Conservation (phyloP, 2,888 invertebrate species). For the Leptarthrus brevirostris region DNA sequence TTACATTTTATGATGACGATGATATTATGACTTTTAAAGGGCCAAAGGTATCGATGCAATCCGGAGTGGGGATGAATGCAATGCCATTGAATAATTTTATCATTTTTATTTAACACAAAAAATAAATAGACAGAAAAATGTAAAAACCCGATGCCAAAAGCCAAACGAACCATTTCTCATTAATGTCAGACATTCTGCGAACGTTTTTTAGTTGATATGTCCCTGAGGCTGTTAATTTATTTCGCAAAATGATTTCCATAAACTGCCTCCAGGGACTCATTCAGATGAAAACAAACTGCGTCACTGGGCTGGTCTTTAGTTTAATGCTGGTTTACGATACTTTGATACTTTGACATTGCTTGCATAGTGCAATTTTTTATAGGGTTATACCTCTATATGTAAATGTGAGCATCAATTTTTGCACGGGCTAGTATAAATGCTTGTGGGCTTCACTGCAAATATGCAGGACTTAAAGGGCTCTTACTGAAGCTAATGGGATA, state of each 20-base stretch:
- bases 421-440: neutral
- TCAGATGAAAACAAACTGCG: slow-evolving; percentile 52
- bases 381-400: slow-evolving; percentile 20
- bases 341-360: slow-evolving; percentile 43
- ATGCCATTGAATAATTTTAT: slow-evolving; percentile 46
- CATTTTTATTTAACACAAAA: slow-evolving; percentile 43
- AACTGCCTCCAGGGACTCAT: slow-evolving; percentile 48
- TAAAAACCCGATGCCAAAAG: slow-evolving; percentile 47
- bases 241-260: slow-evolving; percentile 65
- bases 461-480: slow-evolving; percentile 30
- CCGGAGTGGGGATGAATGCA: neutral
- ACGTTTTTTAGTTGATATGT: slow-evolving; percentile 51
- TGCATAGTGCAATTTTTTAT: slow-evolving; percentile 33
- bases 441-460: slow-evolving; percentile 21
- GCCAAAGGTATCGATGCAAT: slow-evolving; percentile 25
- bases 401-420: slow-evolving; percentile 39
- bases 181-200: slow-evolving; percentile 47
- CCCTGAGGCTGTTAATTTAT: slow-evolving; percentile 64
- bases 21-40: slow-evolving; percentile 9
- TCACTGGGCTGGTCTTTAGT: slow-evolving; percentile 48
- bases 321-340: slow-evolving; percentile 45
- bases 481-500: neutral
- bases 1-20: slow-evolving; percentile 13
- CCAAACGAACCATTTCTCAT: slow-evolving; percentile 50
- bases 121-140: slow-evolving; percentile 44